These are phyloP conservation scores for Dermolepida albohirtum DNA, from an alignment of 2,888 invertebrate species.

Conservation along the genomic window DNA sequence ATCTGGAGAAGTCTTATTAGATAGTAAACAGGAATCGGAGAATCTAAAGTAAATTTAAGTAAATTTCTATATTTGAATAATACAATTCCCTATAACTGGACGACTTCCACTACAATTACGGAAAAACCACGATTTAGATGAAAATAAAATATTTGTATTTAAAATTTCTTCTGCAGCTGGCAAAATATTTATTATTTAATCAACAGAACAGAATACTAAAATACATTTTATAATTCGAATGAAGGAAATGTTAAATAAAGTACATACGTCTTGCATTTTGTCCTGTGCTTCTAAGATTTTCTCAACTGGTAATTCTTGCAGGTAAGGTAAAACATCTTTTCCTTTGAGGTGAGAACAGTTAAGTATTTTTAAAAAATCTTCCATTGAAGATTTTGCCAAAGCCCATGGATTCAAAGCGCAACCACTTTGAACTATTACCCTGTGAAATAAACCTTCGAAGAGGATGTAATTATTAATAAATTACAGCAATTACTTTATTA, in stretches of 20 bases:
- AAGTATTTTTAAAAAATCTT: conserved; percentile 19
- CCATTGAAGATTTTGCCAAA: conserved; percentile 8
- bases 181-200: background rate
- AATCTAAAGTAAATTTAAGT: no score
- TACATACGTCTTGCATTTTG: conserved; percentile 17
- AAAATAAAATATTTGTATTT: no score
- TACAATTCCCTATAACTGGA: no score
- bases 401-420: conserved; percentile 40
- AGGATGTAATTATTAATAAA: background rate
- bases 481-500: background rate
- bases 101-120: no score
- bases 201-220: no score
- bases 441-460: conserved; percentile 44
- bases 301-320: conserved; percentile 38
- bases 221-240: no score
- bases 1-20: no score
- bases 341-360: conserved; percentile 17
- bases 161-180: background rate
- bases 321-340: conserved; percentile 26
- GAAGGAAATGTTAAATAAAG: background rate
- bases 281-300: conserved; percentile 24
- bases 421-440: conserved; percentile 47
- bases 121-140: no score
- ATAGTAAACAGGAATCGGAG: no score
- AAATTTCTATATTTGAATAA: no score